These are phyloP conservation scores for Pseudomyrmex dendroicus DNA, from an alignment of 1,140 invertebrate species.

Conservation along the genomic window DNA sequence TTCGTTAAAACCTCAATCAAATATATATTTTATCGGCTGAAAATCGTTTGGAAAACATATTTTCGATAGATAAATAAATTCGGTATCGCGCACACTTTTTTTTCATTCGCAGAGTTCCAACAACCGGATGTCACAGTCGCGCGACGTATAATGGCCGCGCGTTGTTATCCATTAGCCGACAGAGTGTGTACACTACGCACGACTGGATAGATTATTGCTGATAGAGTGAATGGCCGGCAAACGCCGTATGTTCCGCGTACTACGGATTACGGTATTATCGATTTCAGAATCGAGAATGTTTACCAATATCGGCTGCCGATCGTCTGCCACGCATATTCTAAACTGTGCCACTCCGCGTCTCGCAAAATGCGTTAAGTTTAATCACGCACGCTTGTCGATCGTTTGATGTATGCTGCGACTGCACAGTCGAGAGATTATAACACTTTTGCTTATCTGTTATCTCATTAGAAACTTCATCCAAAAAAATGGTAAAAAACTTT, in stretches of 20 bases:
- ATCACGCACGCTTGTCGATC: conserved; percentile 20
- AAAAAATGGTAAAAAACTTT: too few relatives aligned
- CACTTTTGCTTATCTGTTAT: neutral
- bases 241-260: conserved; percentile 26
- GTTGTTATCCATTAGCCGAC: conserved; percentile 36
- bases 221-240: conserved; percentile 52
- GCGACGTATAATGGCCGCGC: conserved; percentile 21
- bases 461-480: too few relatives aligned
- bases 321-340: neutral
- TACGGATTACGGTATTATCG: conserved; percentile 45
- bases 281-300: conserved; percentile 34
- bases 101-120: conserved; percentile 12
- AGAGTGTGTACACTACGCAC: conserved; percentile 36
- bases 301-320: conserved; percentile 34
- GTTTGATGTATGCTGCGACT: conserved; percentile 31
- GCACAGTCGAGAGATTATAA: neutral
- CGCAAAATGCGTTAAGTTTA: conserved; percentile 1
- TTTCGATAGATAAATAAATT: neutral
- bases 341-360: neutral
- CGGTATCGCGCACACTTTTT: neutral
- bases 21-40: conserved; percentile 11
- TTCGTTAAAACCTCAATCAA: conserved; percentile 3
- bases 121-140: conserved; percentile 20
- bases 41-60: conserved; percentile 1
- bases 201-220: conserved; percentile 56